These are phyloP conservation scores for Somateria mollissima DNA, from an alignment of 2,797 vertebrate genomes.

Conservation along the genomic window DNA sequence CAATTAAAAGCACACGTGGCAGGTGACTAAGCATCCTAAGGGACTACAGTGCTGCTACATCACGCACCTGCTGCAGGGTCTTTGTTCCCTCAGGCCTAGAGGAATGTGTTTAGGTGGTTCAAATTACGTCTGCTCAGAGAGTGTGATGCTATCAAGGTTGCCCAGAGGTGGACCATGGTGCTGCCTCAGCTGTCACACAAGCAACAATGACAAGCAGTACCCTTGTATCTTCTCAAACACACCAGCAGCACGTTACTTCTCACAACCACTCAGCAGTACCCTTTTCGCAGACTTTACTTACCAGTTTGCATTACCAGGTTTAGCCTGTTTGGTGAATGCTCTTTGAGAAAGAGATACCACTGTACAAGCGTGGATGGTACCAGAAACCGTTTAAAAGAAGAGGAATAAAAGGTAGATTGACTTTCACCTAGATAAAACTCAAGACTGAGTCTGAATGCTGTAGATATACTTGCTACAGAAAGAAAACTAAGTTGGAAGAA, in stretches of 20 bases:
- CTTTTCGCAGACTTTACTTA: background rate
- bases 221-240: background rate
- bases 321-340: background rate
- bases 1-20: background rate
- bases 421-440: background rate
- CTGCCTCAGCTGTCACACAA: background rate
- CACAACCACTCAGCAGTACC: background rate
- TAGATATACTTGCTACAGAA: background rate
- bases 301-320: background rate
- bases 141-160: no score
- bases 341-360: background rate
- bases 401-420: no score
- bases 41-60: no score
- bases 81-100: no score
- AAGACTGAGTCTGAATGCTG: background rate
- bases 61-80: background rate
- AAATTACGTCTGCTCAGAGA: background rate
- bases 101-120: background rate
- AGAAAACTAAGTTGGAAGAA: background rate
- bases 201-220: background rate
- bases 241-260: background rate
- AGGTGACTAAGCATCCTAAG: background rate
- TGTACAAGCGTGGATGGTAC: background rate
- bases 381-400: background rate
- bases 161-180: background rate